Conservation (phyloP, 1,140 invertebrate species). For the Drosophila seguyi region DNA sequence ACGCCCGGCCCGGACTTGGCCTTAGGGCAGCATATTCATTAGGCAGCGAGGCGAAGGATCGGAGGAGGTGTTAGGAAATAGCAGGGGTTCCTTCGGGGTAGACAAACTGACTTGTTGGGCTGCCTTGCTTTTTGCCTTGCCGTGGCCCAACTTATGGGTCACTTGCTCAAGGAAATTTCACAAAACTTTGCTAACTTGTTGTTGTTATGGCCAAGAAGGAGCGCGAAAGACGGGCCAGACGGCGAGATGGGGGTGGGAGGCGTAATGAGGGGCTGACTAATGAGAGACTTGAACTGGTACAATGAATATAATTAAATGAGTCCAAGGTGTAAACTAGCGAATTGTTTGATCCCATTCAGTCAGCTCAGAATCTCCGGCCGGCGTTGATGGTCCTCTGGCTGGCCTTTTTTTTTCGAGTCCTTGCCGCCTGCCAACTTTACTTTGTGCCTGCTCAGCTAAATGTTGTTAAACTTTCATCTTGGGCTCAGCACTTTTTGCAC, state of each 20-base stretch:
- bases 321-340: conserved; percentile 82
- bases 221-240: not conserved
- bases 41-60: conserved; percentile 34
- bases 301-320: conserved; percentile 82
- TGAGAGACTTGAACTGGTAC: conserved; percentile 60
- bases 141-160: conserved; percentile 67
- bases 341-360: conserved; percentile 81
- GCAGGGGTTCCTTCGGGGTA: conserved; percentile 4
- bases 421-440: conserved; percentile 41
- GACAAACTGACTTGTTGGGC: conserved; percentile 11
- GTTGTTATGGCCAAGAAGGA: conserved; percentile 25
- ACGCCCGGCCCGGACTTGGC: conserved; percentile 26
- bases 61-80: conserved; percentile 1
- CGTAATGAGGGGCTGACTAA: conserved; percentile 55
- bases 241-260: conserved; percentile 2
- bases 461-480: conserved; percentile 74
- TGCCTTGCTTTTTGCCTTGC: conserved; percentile 6
- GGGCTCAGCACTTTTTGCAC: conserved; percentile 62
- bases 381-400: conserved; percentile 8
- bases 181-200: conserved; percentile 69
- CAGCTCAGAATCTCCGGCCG: conserved; percentile 16
- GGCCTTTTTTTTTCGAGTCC: conserved; percentile 7
- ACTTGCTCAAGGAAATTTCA: conserved; percentile 67
- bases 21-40: conserved; percentile 73
- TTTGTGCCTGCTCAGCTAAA: conserved; percentile 72